These are phyloP conservation scores for Gulo gulo DNA, from an alignment of 2,113 vertebrate species.

Conservation along the genomic window DNA sequence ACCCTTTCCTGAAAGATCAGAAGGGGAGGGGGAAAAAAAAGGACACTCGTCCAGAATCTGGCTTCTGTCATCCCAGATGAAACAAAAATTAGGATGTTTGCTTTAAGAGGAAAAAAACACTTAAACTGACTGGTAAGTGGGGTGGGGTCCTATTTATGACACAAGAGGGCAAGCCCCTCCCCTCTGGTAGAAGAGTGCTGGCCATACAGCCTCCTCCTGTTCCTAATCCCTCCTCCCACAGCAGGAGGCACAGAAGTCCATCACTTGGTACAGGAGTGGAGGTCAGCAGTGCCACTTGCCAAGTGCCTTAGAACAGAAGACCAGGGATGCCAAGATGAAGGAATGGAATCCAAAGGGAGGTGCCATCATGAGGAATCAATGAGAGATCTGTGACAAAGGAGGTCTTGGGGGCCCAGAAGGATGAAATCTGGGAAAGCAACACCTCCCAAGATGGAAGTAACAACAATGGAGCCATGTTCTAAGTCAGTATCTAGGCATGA, in stretches of 20 bases:
- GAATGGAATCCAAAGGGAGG: not conserved
- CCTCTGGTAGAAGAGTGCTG: not conserved
- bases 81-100: not conserved
- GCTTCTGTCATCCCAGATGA: not conserved
- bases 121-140: conserved; percentile 6
- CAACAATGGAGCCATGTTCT: not conserved
- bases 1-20: conserved; percentile 25
- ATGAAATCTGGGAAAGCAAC: conserved; percentile 47
- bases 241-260: not conserved
- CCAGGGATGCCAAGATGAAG: conserved; percentile 44
- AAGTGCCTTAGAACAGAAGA: conserved; percentile 24
- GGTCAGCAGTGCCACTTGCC: not conserved
- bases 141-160: conserved; percentile 74
- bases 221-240: conserved; percentile 13
- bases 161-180: conserved; percentile 68
- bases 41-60: not conserved
- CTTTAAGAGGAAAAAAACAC: not conserved
- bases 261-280: not conserved
- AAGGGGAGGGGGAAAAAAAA: not conserved
- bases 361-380: conserved; percentile 25
- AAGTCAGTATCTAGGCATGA: not conserved
- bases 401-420: not conserved
- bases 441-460: not conserved
- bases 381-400: conserved; percentile 44
- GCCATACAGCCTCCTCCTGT: not conserved